phyloP scores from a whole-genome alignment of 2,888 invertebrate species.

The Esperia sulphurella region DNA sequence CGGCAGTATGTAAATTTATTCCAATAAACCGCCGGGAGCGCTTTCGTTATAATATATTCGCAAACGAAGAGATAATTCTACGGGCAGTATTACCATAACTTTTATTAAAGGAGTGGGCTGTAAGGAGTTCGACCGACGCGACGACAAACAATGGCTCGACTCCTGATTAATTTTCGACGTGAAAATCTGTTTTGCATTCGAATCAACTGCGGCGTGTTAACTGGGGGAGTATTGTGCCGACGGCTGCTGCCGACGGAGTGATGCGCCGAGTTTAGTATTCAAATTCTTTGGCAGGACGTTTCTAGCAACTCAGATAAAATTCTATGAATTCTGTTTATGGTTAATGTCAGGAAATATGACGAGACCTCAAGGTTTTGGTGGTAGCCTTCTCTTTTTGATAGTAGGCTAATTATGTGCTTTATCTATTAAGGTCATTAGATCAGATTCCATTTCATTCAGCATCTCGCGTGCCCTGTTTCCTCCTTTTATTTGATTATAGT shows the following conservation, averaged over 20 bases:
- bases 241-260: neutral
- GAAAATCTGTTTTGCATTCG: conserved; percentile 70
- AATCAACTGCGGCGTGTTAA: conserved; percentile 43
- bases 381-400: too few species aligned
- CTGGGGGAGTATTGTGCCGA: neutral
- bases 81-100: conserved; percentile 75
- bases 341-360: too few species aligned
- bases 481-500: too few species aligned
- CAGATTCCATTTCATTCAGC: too few species aligned
- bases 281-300: neutral
- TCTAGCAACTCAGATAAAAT: too few species aligned
- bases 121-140: conserved; percentile 33
- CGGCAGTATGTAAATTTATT: conserved; percentile 76
- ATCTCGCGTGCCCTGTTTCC: too few species aligned
- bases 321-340: too few species aligned
- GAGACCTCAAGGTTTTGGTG: too few species aligned
- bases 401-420: too few species aligned
- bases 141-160: conserved; percentile 64
- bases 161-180: conserved; percentile 71
- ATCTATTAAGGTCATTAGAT: too few species aligned
- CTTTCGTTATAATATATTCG: conserved; percentile 76
- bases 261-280: neutral
- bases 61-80: conserved; percentile 76
- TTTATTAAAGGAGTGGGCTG: conserved; percentile 73
- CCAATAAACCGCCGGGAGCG: conserved; percentile 70